Percentiles rank a stretch among this genome's conserved stretches.
phyloP scores from a whole-genome alignment of 1,140 invertebrate species.

The Drosophila jambulina region DNA sequence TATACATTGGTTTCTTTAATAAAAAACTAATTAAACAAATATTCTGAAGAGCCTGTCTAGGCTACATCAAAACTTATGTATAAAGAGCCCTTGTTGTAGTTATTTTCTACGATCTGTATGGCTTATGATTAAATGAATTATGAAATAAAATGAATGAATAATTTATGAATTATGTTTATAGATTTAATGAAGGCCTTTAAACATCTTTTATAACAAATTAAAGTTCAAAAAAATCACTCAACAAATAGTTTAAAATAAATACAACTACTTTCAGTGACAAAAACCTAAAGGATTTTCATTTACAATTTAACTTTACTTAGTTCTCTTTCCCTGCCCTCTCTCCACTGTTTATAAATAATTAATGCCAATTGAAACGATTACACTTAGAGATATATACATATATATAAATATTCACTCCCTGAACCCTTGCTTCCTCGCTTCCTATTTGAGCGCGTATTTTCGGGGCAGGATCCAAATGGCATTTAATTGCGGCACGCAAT shows the following conservation, averaged over 20 bases:
- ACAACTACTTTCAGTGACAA: not conserved
- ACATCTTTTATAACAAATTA: not conserved
- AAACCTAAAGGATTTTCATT: not conserved
- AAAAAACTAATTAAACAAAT: not conserved
- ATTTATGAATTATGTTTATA: too few species aligned
- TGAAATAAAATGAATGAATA: too few species aligned
- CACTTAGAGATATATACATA: not conserved
- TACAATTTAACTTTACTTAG: not conserved
- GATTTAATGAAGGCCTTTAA: not conserved
- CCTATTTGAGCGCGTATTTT: constrained; percentile 44
- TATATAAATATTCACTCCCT: not conserved
- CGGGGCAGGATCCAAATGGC: constrained; percentile 42
- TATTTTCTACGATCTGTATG: not conserved
- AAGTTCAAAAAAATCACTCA: not conserved
- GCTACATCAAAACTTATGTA: too few species aligned
- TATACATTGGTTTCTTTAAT: not conserved
- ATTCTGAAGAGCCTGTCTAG: not conserved
- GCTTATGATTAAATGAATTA: too few species aligned
- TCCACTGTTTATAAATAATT: constrained; percentile 50
- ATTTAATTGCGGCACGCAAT: constrained; percentile 58
- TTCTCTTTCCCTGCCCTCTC: too few species aligned
- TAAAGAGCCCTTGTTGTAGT: too few species aligned
- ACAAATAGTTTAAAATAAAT: not conserved
- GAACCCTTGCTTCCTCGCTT: constrained; percentile 1
- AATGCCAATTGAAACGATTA: constrained; percentile 7